A percentile compares a stretch with the other conserved stretches of the same genome.
These are phyloP conservation scores for Caenorhabditis sp. DNA, from an alignment of 2,888 invertebrate genomes.

Conservation along the genomic window DNA sequence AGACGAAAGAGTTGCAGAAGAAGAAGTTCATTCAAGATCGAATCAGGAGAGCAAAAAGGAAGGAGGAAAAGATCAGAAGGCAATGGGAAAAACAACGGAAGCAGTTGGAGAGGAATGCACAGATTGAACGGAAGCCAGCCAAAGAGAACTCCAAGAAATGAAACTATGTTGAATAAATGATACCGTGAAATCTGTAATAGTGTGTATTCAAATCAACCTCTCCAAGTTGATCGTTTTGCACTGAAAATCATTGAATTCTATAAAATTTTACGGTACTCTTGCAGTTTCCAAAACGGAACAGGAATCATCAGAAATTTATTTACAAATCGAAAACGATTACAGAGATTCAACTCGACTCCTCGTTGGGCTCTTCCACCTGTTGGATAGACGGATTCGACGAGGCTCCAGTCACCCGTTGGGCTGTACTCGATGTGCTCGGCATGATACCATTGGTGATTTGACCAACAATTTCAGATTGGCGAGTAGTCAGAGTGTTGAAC, in stretches of 20 bases:
- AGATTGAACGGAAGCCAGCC: neutral
- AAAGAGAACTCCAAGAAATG: neutral
- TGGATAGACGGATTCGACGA: neutral
- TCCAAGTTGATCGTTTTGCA: too few relatives aligned
- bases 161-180: too few relatives aligned
- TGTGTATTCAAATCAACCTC: too few relatives aligned
- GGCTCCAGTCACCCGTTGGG: neutral
- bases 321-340: too few relatives aligned
- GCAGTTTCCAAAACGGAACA: too few relatives aligned
- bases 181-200: too few relatives aligned
- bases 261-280: too few relatives aligned
- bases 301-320: too few relatives aligned
- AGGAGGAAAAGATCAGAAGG: neutral
- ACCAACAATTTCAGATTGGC: neutral
- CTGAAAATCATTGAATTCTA: too few relatives aligned
- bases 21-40: neutral
- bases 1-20: neutral
- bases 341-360: neutral
- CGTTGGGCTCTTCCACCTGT: neutral
- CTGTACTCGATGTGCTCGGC: neutral
- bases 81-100: neutral
- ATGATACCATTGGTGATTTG: constrained; percentile 15
- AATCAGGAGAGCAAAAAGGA: neutral
- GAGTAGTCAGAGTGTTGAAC: neutral
- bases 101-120: neutral